Conservation (phyloP, 2,113 vertebrate species). For the Tenebrosternarchus preto region DNA sequence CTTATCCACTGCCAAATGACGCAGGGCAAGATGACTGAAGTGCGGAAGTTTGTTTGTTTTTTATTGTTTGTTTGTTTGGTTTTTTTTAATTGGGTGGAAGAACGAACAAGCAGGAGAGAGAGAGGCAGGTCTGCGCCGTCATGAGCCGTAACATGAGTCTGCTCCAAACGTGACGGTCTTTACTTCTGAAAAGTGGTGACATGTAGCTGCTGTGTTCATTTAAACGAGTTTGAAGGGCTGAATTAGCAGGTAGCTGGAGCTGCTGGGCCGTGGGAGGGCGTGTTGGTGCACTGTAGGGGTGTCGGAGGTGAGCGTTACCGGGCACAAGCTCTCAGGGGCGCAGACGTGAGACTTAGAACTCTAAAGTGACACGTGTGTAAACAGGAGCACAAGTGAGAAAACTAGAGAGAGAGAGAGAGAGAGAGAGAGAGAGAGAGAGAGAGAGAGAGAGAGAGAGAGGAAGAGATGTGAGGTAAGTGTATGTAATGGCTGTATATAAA, state of each 20-base stretch:
- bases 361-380: no score
- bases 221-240: slow-evolving; percentile 16
- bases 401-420: no score
- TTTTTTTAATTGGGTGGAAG: no score
- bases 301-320: no score
- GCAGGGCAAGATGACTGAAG: slow-evolving; percentile 15
- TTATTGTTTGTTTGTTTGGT: no score
- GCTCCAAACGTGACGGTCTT: not conserved
- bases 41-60: not conserved
- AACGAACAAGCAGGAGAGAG: not conserved
- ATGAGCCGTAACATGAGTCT: no score
- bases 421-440: no score
- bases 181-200: not conserved
- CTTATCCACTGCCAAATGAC: slow-evolving; percentile 50
- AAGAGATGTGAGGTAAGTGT: slow-evolving; percentile 30
- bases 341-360: no score
- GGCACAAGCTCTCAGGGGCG: no score
- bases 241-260: slow-evolving; percentile 28
- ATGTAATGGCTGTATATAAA: slow-evolving; percentile 63
- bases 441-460: slow-evolving; percentile 23
- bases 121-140: not conserved
- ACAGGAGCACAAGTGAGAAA: no score
- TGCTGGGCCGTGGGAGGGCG: no score
- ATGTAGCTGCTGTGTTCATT: slow-evolving; percentile 2
- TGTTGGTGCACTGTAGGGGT: no score